phyloP scores from a whole-genome alignment of 2,888 invertebrate species.

The Trichogramma evanescens region DNA sequence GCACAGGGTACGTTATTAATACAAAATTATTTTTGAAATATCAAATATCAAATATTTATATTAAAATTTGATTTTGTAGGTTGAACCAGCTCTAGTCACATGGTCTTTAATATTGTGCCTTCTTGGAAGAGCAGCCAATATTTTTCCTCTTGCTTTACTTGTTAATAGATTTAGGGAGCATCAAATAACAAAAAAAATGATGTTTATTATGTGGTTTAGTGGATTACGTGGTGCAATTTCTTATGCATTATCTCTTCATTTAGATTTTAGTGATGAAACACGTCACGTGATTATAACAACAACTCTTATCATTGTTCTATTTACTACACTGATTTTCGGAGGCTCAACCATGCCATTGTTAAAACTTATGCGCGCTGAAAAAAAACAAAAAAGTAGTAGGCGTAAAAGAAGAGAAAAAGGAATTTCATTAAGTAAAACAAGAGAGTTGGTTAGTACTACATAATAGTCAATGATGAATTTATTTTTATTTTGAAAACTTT shows the following conservation, averaged over 20 bases:
- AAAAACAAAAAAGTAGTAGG: conserved; percentile 51
- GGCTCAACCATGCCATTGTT: conserved; percentile 96
- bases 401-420: conserved; percentile 66
- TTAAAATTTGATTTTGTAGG: conserved; percentile 25
- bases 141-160: conserved; percentile 87
- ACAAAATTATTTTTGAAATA: background rate
- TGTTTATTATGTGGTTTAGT: conserved; percentile 99
- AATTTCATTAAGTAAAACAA: conserved; percentile 92
- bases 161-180: conserved; percentile 95
- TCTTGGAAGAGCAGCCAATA: conserved; percentile 90
- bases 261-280: conserved; percentile 87
- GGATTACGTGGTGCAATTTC: conserved; percentile 95
- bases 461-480: background rate
- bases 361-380: conserved; percentile 78
- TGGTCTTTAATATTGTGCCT: conserved; percentile 92
- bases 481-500: background rate
- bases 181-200: conserved; percentile 96
- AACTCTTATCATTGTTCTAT: conserved; percentile 93
- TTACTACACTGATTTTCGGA: conserved; percentile 91
- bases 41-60: background rate
- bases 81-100: conserved; percentile 79
- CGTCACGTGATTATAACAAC: conserved; percentile 95
- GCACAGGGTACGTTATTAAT: conserved; percentile 62
- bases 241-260: conserved; percentile 91
- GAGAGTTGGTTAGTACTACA: conserved; percentile 70